Base-by-base conservation (phyloP, 2,113 vertebrate genomes). In the Myrmecobius fasciatus region DNA sequence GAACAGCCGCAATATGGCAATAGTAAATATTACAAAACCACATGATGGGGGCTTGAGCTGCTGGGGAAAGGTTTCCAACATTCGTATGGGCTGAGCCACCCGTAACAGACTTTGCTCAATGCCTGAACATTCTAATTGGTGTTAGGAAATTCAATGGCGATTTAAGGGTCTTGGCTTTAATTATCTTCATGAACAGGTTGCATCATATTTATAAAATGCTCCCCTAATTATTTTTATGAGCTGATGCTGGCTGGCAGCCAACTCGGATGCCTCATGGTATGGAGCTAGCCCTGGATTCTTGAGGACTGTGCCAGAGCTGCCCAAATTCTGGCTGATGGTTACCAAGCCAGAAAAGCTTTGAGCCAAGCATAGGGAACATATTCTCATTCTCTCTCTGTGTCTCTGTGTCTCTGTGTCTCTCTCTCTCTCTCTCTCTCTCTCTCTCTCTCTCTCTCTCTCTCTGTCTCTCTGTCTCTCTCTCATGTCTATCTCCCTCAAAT, bases 181-280 rank as follows among this genome's bases (percentile, higher is more conserved):
- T 97, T 93, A 94, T 95, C 93, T 83, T 49, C 28, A 53, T 25
- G 88, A 90, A 95, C 93, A 67, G 28, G 92, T 92, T 48, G 25
- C 89, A 93, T 94, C 93, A 31, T 92, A 48, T 49, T 43, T 94
- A 93, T 92, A 91, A 95, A 96, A 31, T 95, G 36, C 43, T 91
- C 89, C 92, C 94, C 94, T 97, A 89, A 96, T 96, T 96, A 92
- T 95, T 96, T 97, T 97, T 96, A 96, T 91, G 96, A 93, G 93
- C 93, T 96, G 46, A 91, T 94, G 49, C 94, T 97, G 95, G 94
- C 93, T 43, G 25, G 89, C 92, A 90, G 96, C 92, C 91, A 88
- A 52, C 95, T 96, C 95, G 89, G 94, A n/a, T 91, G 53, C 91
- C 91, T 93, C 36, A 8, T 91, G 67, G 67, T 83, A 83, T 83